Base-by-base conservation (phyloP, 2,113 vertebrate genomes). In the Shinisaurus crocodilurus region DNA sequence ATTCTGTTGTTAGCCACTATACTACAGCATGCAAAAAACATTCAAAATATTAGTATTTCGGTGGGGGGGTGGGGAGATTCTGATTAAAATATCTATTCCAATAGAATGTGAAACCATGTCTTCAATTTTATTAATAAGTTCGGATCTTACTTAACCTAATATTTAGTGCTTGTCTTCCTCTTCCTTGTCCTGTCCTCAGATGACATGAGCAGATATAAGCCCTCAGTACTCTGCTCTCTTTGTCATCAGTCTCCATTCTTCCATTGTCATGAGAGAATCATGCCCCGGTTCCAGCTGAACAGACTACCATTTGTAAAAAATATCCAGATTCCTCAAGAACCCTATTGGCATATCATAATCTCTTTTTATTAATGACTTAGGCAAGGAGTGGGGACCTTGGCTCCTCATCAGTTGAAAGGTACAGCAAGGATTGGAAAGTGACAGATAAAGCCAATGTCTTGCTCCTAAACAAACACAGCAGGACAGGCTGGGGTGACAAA, bases 401-500 rank as follows among this genome's bases (percentile, higher is more conserved):
- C 91, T 91, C 92, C 1, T 25, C 70, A 43, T 88, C 90, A 86
- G 93, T 89, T 86, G 94, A 93, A 96, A 95, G 89, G 92, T 84
- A 90, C 88, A 50, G 91, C 0, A 88, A 95, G 93, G 95, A 95
- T 91, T 93, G 96, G 95, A 93, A 97, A 96, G 93, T 88, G 95
- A 93, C 96, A 95, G 97, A 96, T 94, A 96, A 96, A 97, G 95
- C 96, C 97, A 97, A 96, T 95, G 97, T 93, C 90, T 89, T 37
- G 92, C 96, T 96, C 96, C 96, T 98, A 96, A 98, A 97, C 97
- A 98, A 98, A 98, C 98, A 97, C 97, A 97, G 98, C 98, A 96
- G 98, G 98, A 98, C 98, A 96, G 97, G 96, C 94, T 96, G 95
- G 93, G 94, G 97, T 98, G 98, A 99, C 97, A 98, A 98, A 99